phyloP scores from a whole-genome alignment of 1,140 invertebrate genomes.

The Epicauta chinensis region DNA sequence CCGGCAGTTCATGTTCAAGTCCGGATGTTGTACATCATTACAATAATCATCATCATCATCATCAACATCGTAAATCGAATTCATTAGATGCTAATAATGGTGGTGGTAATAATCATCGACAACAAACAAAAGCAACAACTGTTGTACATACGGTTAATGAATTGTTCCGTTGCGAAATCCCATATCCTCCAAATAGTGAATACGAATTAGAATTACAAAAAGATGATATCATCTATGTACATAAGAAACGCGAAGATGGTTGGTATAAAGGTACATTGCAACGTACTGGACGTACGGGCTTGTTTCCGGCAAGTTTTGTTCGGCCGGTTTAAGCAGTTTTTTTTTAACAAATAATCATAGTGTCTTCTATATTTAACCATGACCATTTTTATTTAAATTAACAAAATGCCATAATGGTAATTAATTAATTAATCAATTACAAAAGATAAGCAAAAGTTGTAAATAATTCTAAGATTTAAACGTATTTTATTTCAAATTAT shows the following conservation, averaged over 20 bases:
- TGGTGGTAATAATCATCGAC: too few species aligned
- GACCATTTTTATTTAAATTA: too few species aligned
- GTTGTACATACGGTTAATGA: slow-evolving; percentile 52
- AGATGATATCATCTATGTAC: slow-evolving; percentile 86
- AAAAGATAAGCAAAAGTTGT: too few species aligned
- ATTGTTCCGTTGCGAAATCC: slow-evolving; percentile 82
- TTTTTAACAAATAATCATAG: too few species aligned
- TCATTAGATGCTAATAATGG: slow-evolving; percentile 64
- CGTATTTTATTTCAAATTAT: too few species aligned
- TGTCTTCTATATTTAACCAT: too few species aligned
- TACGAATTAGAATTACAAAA: slow-evolving; percentile 84
- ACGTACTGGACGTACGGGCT: slow-evolving; percentile 80
- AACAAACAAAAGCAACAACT: slow-evolving; percentile 41
- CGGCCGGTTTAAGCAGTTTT: neutral
- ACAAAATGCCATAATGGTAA: too few species aligned
- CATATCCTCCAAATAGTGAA: slow-evolving; percentile 92
- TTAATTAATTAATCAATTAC: too few species aligned
- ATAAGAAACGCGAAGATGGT: slow-evolving; percentile 88
- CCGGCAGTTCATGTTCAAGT: slow-evolving; percentile 34
- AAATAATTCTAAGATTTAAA: too few species aligned
- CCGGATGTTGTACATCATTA: slow-evolving; percentile 42
- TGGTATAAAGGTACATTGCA: slow-evolving; percentile 93
- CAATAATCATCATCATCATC: slow-evolving; percentile 31
- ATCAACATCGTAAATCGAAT: slow-evolving; percentile 66
- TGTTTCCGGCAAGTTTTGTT: slow-evolving; percentile 93